Evolutionary conservation across 2,113 vertebrate species (phyloP).

Genomic region (Nannospalax galili): DNA sequence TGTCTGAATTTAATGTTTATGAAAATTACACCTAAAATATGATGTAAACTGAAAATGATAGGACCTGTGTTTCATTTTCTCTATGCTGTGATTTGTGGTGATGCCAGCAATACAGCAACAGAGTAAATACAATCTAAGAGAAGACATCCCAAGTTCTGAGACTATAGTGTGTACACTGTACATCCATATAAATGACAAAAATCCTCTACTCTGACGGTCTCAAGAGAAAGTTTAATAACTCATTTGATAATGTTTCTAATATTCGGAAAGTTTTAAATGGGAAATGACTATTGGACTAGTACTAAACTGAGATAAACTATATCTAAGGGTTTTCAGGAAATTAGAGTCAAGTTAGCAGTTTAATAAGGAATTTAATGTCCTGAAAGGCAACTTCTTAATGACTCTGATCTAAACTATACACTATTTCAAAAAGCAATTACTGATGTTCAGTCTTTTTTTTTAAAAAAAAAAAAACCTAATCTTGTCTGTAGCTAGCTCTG

Average conservation of each 20-base stretch:
- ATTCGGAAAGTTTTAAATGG: conserved; percentile 48
- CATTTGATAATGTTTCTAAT: conserved; percentile 19
- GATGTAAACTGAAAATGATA: neutral
- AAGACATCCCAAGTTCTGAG: neutral
- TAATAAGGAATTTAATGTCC: conserved; percentile 54
- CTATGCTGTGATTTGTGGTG: neutral
- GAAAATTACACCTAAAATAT: neutral
- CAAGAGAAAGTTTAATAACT: conserved; percentile 2
- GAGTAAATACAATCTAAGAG: neutral
- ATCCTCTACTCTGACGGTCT: neutral
- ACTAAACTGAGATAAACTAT: conserved; percentile 17
- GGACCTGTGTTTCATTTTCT: neutral
- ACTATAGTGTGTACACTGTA: neutral
- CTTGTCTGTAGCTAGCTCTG: neutral
- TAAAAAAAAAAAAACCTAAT: conserved; percentile 41
- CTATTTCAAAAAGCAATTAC: conserved; percentile 41
- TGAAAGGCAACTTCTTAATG: conserved; percentile 50
- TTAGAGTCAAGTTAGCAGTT: neutral
- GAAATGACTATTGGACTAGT: conserved; percentile 8
- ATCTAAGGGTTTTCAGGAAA: conserved; percentile 31
- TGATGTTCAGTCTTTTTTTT: conserved; percentile 29
- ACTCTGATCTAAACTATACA: conserved; percentile 34
- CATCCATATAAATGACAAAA: neutral
- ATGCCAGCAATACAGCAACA: too few species aligned
- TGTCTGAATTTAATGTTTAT: conserved; percentile 40